These are phyloP conservation scores for Psittacula derbiana DNA, from an alignment of 2,797 vertebrate genomes.

Conservation along the genomic window DNA sequence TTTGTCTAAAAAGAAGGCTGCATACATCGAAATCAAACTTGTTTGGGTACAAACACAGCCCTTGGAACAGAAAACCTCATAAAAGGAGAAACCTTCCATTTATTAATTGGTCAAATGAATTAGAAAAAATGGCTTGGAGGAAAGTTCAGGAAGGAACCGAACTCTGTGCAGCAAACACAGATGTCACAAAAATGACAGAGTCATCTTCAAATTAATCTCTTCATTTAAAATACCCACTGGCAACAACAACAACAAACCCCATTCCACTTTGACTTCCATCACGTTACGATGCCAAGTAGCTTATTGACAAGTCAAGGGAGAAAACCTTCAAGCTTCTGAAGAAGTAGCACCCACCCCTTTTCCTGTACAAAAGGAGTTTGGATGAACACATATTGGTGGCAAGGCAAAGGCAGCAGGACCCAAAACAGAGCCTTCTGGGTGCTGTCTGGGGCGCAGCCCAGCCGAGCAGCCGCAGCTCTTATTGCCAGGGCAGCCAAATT, in stretches of 20 bases:
- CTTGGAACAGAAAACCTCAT: constrained; percentile 6
- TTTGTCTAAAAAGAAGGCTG: not conserved
- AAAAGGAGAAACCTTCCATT: not conserved
- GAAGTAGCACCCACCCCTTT: constrained; percentile 18
- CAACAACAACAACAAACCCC: not conserved
- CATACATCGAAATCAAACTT: not conserved
- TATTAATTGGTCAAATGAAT: not conserved
- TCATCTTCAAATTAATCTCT: not conserved
- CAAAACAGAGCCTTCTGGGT: not conserved
- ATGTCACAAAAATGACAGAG: not conserved
- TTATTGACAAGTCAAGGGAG: not conserved
- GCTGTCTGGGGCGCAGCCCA: not conserved
- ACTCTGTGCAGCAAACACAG: not conserved
- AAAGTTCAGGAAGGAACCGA: not conserved
- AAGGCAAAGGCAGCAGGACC: not conserved
- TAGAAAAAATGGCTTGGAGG: not conserved
- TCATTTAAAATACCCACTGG: not conserved
- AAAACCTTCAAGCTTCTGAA: not conserved
- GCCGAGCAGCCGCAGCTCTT: not conserved
- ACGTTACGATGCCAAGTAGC: fast-evolving
- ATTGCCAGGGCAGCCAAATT: constrained; percentile 1
- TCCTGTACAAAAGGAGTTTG: not conserved
- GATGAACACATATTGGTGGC: not conserved
- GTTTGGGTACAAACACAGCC: not conserved
- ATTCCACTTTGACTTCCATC: not conserved